Evolutionary conservation across 2,113 vertebrate genomes (phyloP).

Genomic region (Spermophilus dauricus): DNA sequence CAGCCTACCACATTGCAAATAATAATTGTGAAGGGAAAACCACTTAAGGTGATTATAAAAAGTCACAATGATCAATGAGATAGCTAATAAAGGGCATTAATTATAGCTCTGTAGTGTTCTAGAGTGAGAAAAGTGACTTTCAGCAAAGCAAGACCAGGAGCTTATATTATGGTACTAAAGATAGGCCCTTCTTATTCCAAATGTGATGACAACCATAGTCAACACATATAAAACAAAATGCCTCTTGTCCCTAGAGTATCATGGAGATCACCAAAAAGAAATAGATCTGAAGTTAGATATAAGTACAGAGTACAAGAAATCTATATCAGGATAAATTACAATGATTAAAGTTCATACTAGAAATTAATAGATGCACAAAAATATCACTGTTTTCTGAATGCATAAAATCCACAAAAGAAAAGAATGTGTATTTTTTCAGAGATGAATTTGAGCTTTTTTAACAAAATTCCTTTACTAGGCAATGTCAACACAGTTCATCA

Average conservation of each 20-base stretch:
- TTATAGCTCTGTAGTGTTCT: constrained; percentile 53
- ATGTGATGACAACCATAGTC: neutral
- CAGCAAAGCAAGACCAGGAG: neutral
- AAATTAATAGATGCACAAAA: neutral
- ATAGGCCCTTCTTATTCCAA: neutral
- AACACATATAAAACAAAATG: neutral
- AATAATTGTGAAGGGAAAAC: constrained; percentile 53
- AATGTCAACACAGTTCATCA: neutral
- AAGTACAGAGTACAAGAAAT: neutral
- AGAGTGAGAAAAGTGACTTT: constrained; percentile 54
- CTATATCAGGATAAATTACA: neutral
- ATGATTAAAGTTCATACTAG: neutral
- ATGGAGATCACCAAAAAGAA: neutral
- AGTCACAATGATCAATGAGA: constrained; percentile 67
- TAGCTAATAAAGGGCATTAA: constrained; percentile 52
- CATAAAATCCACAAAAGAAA: neutral
- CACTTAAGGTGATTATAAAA: constrained; percentile 62
- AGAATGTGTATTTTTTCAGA: neutral
- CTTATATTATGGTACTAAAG: neutral
- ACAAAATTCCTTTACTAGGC: neutral
- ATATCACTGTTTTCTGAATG: neutral
- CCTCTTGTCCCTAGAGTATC: neutral
- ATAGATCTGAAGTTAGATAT: neutral
- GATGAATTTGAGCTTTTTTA: neutral
- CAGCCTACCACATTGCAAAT: neutral